Evolutionary conservation across 1,140 invertebrate species (phyloP).

Genomic region (Dendrolimus punctatus): DNA sequence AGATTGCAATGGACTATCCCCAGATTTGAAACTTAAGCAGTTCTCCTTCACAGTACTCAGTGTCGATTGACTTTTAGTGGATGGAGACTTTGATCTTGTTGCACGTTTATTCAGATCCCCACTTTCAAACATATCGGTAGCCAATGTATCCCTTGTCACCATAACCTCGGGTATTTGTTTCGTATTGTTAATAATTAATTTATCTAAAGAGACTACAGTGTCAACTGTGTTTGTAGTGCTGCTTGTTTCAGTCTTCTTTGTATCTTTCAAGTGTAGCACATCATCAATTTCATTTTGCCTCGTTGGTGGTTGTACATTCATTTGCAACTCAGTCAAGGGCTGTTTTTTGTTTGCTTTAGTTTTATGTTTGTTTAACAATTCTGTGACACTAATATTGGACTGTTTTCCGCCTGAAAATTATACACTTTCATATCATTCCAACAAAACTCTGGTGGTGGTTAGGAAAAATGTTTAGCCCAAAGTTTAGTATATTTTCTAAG

Average conservation of each 20-base stretch:
- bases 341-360: constrained; percentile 34
- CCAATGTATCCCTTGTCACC: constrained; percentile 22
- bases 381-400: constrained; percentile 48
- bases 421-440: too few species aligned
- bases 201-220: constrained; percentile 46
- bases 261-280: constrained; percentile 38
- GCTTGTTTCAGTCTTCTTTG: constrained; percentile 30
- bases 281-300: constrained; percentile 24
- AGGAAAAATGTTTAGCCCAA: too few species aligned
- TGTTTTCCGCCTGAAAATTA: constrained; percentile 27
- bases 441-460: too few species aligned
- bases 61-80: constrained; percentile 48
- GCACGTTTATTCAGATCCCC: constrained; percentile 14
- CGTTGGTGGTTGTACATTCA: constrained; percentile 37
- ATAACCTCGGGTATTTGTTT: constrained; percentile 30
- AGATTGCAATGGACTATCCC: constrained; percentile 33
- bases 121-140: constrained; percentile 17
- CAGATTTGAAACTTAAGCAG: constrained; percentile 41
- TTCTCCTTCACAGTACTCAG: constrained; percentile 54
- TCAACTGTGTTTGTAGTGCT: constrained; percentile 39
- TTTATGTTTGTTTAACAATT: constrained; percentile 35
- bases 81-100: constrained; percentile 43
- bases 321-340: constrained; percentile 41
- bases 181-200: constrained; percentile 29
- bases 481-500: too few species aligned